phyloP scores from a whole-genome alignment of 2,113 vertebrate genomes.

The Tachycineta bicolor region DNA sequence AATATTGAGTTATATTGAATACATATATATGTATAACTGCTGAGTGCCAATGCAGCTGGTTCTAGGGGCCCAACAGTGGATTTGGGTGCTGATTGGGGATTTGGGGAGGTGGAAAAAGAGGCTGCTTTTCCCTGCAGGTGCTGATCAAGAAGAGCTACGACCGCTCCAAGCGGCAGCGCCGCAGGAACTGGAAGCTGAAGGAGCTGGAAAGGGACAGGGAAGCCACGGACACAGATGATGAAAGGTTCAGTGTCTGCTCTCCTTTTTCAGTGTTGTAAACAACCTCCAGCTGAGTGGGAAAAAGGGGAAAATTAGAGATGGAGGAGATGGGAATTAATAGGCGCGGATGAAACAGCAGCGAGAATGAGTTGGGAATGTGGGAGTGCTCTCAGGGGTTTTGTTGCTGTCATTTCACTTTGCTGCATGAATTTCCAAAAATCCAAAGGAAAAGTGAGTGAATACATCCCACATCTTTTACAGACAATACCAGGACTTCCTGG shows the following conservation, averaged over 20 bases:
- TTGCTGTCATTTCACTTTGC: not conserved
- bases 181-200: slow-evolving; percentile 94
- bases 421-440: not conserved
- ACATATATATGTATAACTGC: fast-evolving
- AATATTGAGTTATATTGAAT: not conserved
- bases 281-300: not conserved
- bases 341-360: not conserved
- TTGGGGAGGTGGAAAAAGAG: not conserved
- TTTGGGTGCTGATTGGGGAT: not conserved
- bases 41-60: not conserved
- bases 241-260: slow-evolving; percentile 78
- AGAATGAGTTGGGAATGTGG: not conserved
- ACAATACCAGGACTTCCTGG: slow-evolving; percentile 96
- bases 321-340: not conserved
- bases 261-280: not conserved
- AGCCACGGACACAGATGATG: slow-evolving; percentile 85
- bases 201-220: slow-evolving; percentile 87
- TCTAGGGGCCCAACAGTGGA: not conserved
- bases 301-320: not conserved
- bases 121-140: slow-evolving; percentile 72
- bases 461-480: slow-evolving; percentile 62
- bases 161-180: slow-evolving; percentile 83
- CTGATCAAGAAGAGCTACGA: slow-evolving; percentile 97
- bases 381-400: not conserved
- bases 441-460: not conserved